Percentiles rank a stretch among this genome's conserved stretches.
Evolutionary conservation across 2,113 vertebrate species (phyloP).

Genomic region (Bucco capensis): DNA sequence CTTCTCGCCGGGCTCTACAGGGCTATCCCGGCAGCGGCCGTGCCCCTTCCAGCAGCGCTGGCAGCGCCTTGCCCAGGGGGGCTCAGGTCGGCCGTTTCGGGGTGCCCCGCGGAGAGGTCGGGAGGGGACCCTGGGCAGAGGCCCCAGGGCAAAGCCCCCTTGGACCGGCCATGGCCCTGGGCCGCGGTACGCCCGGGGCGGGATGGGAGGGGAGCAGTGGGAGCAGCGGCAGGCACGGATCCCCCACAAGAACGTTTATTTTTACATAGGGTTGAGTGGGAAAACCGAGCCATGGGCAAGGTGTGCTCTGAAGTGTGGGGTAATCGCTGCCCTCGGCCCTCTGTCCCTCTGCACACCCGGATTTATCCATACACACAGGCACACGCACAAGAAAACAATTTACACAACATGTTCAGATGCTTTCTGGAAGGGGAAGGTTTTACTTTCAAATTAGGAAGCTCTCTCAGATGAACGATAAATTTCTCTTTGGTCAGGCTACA

Average conservation of each 20-base stretch:
- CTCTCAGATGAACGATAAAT: constrained; percentile 5
- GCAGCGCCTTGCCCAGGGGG: neutral
- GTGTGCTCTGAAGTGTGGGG: neutral
- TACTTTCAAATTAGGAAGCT: neutral
- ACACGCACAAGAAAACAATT: neutral
- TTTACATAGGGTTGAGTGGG: neutral
- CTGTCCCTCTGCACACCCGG: neutral
- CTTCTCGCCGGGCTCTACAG: neutral
- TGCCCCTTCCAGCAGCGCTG: neutral
- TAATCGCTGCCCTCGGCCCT: neutral
- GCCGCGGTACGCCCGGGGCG: neutral
- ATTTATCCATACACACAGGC: neutral
- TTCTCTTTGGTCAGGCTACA: constrained; percentile 3
- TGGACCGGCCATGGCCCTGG: too few relatives aligned
- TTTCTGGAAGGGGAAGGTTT: neutral
- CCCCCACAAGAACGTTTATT: neutral
- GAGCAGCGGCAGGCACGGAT: neutral
- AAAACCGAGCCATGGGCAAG: neutral
- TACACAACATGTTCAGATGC: neutral
- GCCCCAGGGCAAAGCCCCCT: neutral
- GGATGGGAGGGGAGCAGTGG: neutral
- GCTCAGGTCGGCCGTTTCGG: neutral
- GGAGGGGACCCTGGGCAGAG: neutral
- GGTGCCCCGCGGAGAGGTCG: too few relatives aligned
- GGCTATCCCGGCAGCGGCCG: neutral